Evolutionary conservation across 1,140 invertebrate species (phyloP).

Genomic region (Zaprionus taronus): DNA sequence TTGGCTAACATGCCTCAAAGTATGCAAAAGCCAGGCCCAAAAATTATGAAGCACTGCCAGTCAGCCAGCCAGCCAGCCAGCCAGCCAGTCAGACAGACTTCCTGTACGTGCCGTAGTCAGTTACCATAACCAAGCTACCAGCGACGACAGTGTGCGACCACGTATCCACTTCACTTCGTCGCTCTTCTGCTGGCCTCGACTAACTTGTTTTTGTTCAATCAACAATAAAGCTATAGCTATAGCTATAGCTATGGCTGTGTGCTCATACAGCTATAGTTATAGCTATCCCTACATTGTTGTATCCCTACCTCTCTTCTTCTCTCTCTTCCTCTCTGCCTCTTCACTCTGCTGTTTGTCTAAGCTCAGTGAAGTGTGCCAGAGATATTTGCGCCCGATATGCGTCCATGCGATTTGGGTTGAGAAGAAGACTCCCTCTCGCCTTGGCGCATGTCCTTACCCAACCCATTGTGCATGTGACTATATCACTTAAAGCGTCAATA

Average conservation of each 20-base stretch:
- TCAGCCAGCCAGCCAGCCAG: conserved; percentile 24
- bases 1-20: conserved; percentile 54
- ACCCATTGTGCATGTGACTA: conserved; percentile 48
- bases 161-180: conserved; percentile 36
- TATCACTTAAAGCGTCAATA: conserved; percentile 54
- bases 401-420: conserved; percentile 60
- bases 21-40: conserved; percentile 18
- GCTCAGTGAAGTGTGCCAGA: conserved; percentile 74
- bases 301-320: background rate
- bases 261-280: conserved; percentile 23
- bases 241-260: conserved; percentile 19
- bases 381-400: conserved; percentile 77
- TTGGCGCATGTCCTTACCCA: conserved; percentile 7
- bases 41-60: conserved; percentile 68
- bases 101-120: conserved; percentile 50
- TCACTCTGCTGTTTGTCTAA: conserved; percentile 64
- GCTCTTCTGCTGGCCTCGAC: conserved; percentile 18
- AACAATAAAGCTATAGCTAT: conserved; percentile 66
- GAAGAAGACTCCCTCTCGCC: conserved; percentile 6
- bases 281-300: conserved; percentile 35
- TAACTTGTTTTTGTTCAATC: conserved; percentile 78
- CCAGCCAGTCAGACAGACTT: conserved; percentile 34
- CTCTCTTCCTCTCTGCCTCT: background rate
- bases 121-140: conserved; percentile 43
- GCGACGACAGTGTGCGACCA: conserved; percentile 36